Evolutionary conservation across 92 coral and sea anemone species (phyloP), one percentile per base, ranked within the genome.

Genomic region (Epizoanthus scotinus): DNA sequence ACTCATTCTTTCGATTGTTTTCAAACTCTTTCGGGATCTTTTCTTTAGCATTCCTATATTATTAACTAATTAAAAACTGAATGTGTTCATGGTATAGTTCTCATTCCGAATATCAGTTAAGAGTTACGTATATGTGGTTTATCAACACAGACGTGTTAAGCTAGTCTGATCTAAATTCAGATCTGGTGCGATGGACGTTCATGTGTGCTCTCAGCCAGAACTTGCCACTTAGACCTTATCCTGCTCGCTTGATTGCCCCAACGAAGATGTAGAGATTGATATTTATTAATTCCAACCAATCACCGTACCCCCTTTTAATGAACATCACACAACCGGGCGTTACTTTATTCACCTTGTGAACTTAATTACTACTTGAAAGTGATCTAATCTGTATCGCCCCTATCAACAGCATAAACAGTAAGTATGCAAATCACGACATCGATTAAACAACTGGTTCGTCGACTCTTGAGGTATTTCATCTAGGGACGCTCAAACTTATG

Each of bases 381-480:
- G 68, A 22, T 25, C 8, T 66, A 58, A 20, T 7, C 17, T 12
- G 22, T 25, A 59, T 74, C 5, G 40, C 52, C 67, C 81, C 67
- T 75, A 75, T 75, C 81, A 75, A 75, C 81, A 75, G 81, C 68
- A 75, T 75, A 59, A 75, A 75, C 81, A 75, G 8, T 38, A n/a
- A 58, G 67, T 75, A 75, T 75, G 81, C 68, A 75, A 75, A 75
- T 75, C 67, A 75, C 81, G 67, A 75, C 40, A 36, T 75, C 25
- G n/a, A n/a, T n/a, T n/a, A 9, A 29, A 59, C 27, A 34, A 13
- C n/a, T 15, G 62, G 38, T 40, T 72, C 63, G 20, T 2, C 34
- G 47, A 34, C 55, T 57, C 80, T 57, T 18, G 54, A 36, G 57
- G 81, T 21, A 59, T 75, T 60, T 75, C 36, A 31, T 20, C 15